Evolutionary conservation across 2,888 invertebrate genomes (phyloP), one percentile per base, ranked within the genome.

Genomic region (Amaurobius ferox): DNA sequence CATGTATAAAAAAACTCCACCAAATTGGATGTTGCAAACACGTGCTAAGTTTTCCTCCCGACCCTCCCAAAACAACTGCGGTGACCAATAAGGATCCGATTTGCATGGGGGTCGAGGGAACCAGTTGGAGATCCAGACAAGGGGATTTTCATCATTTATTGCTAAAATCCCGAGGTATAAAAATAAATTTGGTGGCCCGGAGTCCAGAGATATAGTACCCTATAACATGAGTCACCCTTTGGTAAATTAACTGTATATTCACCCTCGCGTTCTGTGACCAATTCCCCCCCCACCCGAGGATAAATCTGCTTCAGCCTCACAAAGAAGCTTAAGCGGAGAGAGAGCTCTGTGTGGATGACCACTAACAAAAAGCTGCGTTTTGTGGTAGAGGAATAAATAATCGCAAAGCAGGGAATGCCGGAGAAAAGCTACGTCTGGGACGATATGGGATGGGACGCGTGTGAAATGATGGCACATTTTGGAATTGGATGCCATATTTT

Each of bases 241-340:
- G 68, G 40, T 40, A 61, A 70, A 79, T 79, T 55, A 79, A 79
- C 40, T 61, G 62, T 39, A 29, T 39, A 77, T 70, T 70, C 78
- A 79, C 62, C 62, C 78, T 55, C 78, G 55, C 29, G 68, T 16
- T 44, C 40, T 70, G 78, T 70, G 78, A 79, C 78, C 70, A 70
- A 79, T 70, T 40, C 67, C 55, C 23, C 78, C 70, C 70, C 62
- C 26, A 70, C 78, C 70, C 62, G 7, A 48, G 70, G 77, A 61
- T 62, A 67, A 79, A 61, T 70, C 39, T 40, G 48, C 67, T n/a
- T n/a, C n/a, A n/a, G n/a, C n/a, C n/a, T n/a, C 78, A 39, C 44
- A 13, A 13, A 44, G 35, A 44, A 13, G 44, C 44, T 44, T 44
- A 13, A 5, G 44, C 55, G 55, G 19, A 35, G 6, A 23, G 16